A percentile compares a stretch with the other conserved stretches of the same genome.
These are phyloP conservation scores for Microhierax caerulescens DNA, from an alignment of 2,797 vertebrate genomes.

Conservation along the genomic window DNA sequence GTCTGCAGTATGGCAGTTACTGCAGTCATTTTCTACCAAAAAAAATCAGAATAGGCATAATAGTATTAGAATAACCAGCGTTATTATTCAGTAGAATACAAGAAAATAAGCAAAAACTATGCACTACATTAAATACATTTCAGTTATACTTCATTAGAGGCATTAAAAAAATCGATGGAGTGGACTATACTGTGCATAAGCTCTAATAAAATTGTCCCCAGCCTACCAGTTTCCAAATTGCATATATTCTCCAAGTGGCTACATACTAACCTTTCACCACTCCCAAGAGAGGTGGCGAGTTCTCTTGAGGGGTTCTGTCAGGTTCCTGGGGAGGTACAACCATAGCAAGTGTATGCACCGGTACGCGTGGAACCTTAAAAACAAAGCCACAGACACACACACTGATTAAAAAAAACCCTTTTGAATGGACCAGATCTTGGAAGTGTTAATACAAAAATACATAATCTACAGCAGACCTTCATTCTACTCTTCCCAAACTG, in stretches of 20 bases:
- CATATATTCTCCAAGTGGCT: neutral
- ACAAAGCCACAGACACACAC: slow-evolving; percentile 1
- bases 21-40: neutral
- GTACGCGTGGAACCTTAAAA: slow-evolving; percentile 93
- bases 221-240: neutral
- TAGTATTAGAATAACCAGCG: neutral
- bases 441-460: neutral
- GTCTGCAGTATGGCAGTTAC: neutral
- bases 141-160: neutral
- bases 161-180: neutral
- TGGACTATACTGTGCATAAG: neutral
- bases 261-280: slow-evolving; percentile 90
- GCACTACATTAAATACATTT: neutral
- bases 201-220: neutral
- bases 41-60: neutral
- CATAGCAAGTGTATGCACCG: slow-evolving; percentile 96
- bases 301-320: slow-evolving; percentile 91
- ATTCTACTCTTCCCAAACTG: neutral
- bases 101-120: neutral
- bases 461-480: neutral
- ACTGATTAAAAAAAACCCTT: slow-evolving; percentile 31
- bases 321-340: slow-evolving; percentile 98
- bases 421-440: neutral
- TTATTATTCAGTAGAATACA: neutral
- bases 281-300: slow-evolving; percentile 84